A percentile compares a stretch with the other conserved stretches of the same genome.
phyloP scores from a whole-genome alignment of 2,888 invertebrate species.

The Prosapia bicincta region DNA sequence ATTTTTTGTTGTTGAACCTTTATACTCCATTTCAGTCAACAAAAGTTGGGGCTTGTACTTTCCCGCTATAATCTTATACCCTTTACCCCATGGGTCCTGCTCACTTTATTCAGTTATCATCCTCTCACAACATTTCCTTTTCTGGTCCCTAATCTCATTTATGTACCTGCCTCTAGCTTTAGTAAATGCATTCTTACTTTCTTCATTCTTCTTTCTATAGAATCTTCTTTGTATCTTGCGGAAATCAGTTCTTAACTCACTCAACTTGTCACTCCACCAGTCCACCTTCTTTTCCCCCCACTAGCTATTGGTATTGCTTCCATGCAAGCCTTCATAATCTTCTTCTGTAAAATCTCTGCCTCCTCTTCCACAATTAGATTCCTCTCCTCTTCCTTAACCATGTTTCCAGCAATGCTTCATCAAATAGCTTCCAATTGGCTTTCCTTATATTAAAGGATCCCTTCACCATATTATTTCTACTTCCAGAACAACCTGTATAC shows the following conservation, averaged over 20 bases:
- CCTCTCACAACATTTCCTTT: neutral
- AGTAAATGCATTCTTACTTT: too few species aligned
- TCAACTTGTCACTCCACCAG: neutral
- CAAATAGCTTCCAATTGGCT: neutral
- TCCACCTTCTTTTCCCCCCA: neutral
- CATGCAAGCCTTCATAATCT: neutral
- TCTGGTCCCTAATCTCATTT: too few species aligned
- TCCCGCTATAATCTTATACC: neutral
- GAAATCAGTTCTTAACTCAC: neutral
- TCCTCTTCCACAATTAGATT: neutral
- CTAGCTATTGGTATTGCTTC: neutral
- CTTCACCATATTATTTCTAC: neutral
- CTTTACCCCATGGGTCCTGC: constrained; percentile 1
- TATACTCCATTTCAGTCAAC: neutral
- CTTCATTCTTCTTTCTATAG: neutral
- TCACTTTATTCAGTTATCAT: neutral
- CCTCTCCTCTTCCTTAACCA: neutral
- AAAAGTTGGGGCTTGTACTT: neutral
- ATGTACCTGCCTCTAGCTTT: neutral
- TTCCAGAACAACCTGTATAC: neutral
- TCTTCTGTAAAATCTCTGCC: neutral
- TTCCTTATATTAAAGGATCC: neutral
- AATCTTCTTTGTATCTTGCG: neutral
- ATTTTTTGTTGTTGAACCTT: neutral
- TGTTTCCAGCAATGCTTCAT: neutral